A percentile compares a stretch with the other conserved stretches of the same genome.
phyloP scores from a whole-genome alignment of 1,140 invertebrate genomes.

The Diploscapter pachys region DNA sequence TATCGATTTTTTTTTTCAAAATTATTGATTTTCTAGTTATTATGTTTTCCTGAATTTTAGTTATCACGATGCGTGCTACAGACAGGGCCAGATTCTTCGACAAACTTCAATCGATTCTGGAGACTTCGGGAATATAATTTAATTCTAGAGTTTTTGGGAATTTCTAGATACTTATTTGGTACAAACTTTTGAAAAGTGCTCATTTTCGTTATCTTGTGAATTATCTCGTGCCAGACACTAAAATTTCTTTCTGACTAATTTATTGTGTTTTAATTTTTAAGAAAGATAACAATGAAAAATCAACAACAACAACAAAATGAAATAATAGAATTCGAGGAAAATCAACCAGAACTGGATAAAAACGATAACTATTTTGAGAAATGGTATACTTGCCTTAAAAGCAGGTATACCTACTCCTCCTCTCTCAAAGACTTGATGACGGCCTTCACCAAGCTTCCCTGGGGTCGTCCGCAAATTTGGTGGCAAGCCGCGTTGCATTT shows the following conservation, averaged over 20 bases:
- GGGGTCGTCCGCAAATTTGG: no score
- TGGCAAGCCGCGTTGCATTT: no score
- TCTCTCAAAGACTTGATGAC: no score
- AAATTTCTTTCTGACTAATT: no score
- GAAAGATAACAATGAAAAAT: no score
- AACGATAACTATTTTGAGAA: constrained; percentile 13
- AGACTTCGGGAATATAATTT: background rate
- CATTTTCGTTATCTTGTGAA: background rate
- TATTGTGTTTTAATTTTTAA: no score
- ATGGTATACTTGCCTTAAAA: constrained; percentile 3
- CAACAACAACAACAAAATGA: no score
- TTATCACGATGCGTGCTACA: background rate
- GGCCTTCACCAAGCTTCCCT: no score
- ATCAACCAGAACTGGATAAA: background rate
- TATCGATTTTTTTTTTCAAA: background rate
- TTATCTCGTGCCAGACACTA: no score
- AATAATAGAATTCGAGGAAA: no score
- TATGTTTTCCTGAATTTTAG: background rate
- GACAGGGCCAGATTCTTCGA: no score
- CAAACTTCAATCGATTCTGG: background rate
- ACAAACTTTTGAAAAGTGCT: background rate
- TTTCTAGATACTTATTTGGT: background rate
- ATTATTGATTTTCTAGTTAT: background rate
- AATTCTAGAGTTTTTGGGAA: background rate
- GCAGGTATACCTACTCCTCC: background rate